A percentile compares a stretch with the other conserved stretches of the same genome.
Conservation (phyloP, 2,888 invertebrate genomes). For the Anorthoa munda region DNA sequence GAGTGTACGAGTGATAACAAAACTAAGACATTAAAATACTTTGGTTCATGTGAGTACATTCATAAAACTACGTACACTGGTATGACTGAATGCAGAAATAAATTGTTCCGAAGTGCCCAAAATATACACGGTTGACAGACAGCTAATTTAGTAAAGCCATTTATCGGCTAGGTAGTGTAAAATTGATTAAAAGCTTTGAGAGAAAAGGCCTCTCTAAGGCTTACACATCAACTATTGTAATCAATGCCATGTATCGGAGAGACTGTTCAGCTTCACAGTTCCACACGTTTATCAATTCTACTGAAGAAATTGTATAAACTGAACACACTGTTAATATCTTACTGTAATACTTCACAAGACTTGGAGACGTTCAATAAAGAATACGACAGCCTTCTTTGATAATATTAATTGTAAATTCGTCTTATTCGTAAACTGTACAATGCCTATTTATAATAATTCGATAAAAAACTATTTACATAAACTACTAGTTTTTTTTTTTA, state of each 20-base stretch:
- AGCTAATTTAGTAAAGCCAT: conserved; percentile 44
- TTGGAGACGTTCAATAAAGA: conserved; percentile 34
- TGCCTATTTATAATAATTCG: conserved; percentile 57
- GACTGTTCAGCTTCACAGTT: conserved; percentile 26
- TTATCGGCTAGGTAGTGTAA: conserved; percentile 58
- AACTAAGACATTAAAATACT: conserved; percentile 80
- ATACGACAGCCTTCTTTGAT: conserved; percentile 60
- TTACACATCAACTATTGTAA: conserved; percentile 35
- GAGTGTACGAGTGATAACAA: conserved; percentile 78
- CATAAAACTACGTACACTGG: conserved; percentile 66
- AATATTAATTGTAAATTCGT: conserved; percentile 64
- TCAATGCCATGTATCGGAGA: conserved; percentile 49
- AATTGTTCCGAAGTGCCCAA: conserved; percentile 55
- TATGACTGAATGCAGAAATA: conserved; percentile 56
- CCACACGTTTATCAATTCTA: conserved; percentile 11
- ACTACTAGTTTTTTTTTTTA: conserved; percentile 36
- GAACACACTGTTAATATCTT: conserved; percentile 37
- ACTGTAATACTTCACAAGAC: conserved; percentile 64
- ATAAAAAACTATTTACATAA: conserved; percentile 63
- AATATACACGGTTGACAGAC: conserved; percentile 49
- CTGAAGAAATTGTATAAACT: conserved; percentile 25
- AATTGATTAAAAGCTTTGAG: conserved; percentile 38
- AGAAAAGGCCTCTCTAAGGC: conserved; percentile 53
- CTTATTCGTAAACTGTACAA: conserved; percentile 63
- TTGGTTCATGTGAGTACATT: conserved; percentile 84